phyloP scores from a whole-genome alignment of 2,113 vertebrate species.

The Microcebus ravelobensis region DNA sequence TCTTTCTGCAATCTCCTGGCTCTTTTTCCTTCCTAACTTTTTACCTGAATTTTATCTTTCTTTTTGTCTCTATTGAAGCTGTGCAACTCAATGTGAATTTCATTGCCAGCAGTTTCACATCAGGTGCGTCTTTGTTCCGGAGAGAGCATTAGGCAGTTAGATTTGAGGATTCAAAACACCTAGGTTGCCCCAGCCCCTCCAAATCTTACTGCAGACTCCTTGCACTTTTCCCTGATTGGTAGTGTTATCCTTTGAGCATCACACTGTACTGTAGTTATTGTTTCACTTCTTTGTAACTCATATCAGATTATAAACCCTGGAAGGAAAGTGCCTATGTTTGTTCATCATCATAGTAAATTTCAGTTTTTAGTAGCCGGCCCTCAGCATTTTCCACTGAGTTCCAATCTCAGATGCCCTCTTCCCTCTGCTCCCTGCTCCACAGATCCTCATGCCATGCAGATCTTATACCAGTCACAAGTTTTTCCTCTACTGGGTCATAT shows the following conservation, averaged over 20 bases:
- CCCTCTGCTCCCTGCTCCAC: neutral
- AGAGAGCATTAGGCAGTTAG: too few species aligned
- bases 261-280: neutral
- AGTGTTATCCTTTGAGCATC: neutral
- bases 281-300: neutral
- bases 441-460: neutral
- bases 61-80: neutral
- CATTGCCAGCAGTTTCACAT: neutral
- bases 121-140: neutral
- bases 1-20: neutral
- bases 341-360: neutral
- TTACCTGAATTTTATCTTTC: neutral
- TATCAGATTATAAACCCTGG: neutral
- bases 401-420: neutral
- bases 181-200: too few species aligned
- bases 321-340: neutral
- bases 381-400: neutral
- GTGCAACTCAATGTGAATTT: neutral
- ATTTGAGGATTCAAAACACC: neutral
- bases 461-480: too few species aligned
- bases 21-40: neutral
- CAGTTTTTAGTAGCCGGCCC: neutral
- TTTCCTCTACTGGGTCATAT: neutral
- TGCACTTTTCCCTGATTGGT: fast-evolving
- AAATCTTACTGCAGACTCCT: neutral